Base-by-base conservation (phyloP, 2,888 invertebrate species). In the Branchipolynoe longqiensis region DNA sequence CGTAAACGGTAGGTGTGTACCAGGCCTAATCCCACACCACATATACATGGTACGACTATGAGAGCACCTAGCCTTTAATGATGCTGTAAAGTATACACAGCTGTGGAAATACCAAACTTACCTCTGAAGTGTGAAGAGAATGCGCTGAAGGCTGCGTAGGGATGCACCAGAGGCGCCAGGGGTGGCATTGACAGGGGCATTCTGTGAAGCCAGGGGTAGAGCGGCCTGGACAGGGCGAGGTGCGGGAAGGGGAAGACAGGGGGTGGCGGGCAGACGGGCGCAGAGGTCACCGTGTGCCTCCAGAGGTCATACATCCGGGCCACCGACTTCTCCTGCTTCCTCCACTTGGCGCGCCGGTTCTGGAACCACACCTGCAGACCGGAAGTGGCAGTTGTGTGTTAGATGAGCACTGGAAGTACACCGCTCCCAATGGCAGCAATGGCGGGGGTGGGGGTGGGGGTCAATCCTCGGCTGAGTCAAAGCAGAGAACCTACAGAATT, bases 351-450 rank as follows among this genome's bases (percentile, higher is more conserved):
- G 1, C 87, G 59, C 22, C 87, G 64, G 58, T 87, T 87, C 73
- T 87, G 87, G 56, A 87, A 87, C 87, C 87, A 87, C 18, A 87
- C 87, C 87, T 87, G 81, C 8, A 85, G 81, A n/a, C n/a, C n/a
- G n/a, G n/a, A n/a, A n/a, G n/a, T n/a, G n/a, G n/a, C n/a, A n/a
- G n/a, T n/a, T n/a, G n/a, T n/a, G n/a, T n/a, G n/a, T n/a, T n/a
- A n/a, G n/a, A n/a, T n/a, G n/a, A n/a, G n/a, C n/a, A n/a, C n/a
- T n/a, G n/a, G n/a, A n/a, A n/a, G n/a, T n/a, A n/a, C n/a, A n/a
- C n/a, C n/a, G n/a, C n/a, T n/a, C n/a, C n/a, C n/a, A n/a, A n/a
- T n/a, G n/a, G n/a, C n/a, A n/a, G n/a, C n/a, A n/a, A n/a, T n/a
- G n/a, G n/a, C n/a, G n/a, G n/a, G n/a, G n/a, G n/a, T n/a, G n/a